Conservation (phyloP, 1,140 invertebrate genomes). For the Theocolax elegans region DNA sequence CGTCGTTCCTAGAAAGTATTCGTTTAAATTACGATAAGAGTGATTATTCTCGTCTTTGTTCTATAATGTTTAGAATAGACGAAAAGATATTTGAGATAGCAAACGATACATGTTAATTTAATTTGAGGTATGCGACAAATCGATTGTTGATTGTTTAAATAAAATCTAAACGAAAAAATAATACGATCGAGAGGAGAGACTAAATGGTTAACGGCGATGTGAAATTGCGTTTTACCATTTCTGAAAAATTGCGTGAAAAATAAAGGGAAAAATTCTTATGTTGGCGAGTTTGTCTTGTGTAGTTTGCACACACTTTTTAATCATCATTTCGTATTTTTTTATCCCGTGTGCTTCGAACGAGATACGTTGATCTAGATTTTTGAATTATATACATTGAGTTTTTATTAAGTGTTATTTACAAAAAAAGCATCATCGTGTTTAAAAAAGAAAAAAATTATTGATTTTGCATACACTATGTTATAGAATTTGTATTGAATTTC, state of each 20-base stretch:
- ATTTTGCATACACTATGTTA: too few relatives aligned
- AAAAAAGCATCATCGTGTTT: too few relatives aligned
- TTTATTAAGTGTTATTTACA: too few relatives aligned
- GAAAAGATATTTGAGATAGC: slow-evolving; percentile 11
- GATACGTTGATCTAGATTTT: slow-evolving; percentile 1
- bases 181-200: slow-evolving; percentile 31
- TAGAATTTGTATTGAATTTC: too few relatives aligned
- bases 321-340: slow-evolving; percentile 1
- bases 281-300: slow-evolving; percentile 17
- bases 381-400: background rate
- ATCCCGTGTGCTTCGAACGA: background rate
- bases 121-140: slow-evolving; percentile 17
- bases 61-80: slow-evolving; percentile 28
- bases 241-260: slow-evolving; percentile 38
- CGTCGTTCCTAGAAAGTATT: slow-evolving; percentile 24
- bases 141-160: slow-evolving; percentile 38
- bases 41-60: slow-evolving; percentile 5
- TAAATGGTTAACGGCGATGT: slow-evolving; percentile 18
- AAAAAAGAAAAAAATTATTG: too few relatives aligned
- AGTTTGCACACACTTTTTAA: background rate
- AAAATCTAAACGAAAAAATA: slow-evolving; percentile 1
- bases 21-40: too few relatives aligned
- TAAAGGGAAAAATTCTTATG: slow-evolving; percentile 39
- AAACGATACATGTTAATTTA: slow-evolving; percentile 32
- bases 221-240: slow-evolving; percentile 21